Evolutionary conservation across 2,797 vertebrate genomes (phyloP), one percentile per base, ranked within the genome.

Genomic region (Salmo trutta): DNA sequence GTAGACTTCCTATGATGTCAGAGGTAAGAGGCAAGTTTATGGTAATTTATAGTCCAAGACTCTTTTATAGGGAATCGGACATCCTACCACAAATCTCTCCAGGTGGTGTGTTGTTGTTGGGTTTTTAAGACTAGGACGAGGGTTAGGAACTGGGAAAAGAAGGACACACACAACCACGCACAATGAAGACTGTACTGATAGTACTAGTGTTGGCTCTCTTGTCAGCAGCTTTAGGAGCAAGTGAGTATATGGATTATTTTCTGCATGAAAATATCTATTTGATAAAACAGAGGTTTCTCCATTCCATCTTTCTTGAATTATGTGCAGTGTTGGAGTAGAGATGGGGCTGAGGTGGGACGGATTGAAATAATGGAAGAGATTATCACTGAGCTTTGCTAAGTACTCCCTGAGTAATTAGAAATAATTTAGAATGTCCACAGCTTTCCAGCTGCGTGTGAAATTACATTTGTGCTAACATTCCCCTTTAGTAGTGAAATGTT

Each of bases 11-110:
- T 52, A 5, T 94, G 91, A 93, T 47, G 41, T 94, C 89, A 93
- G 88, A 82, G 82, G 75, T 78, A 78, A 88, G 81, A 90, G 91
- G 89, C 82, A 89, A 88, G 88, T 75, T 87, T 95, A 95, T 95
- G 95, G 86, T 95, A 95, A 96, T 93, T 80, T 88, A 81, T 27
- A 74, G 79, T 78, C 81, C 59, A 78, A 72, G 77, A 36, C 83
- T 83, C 73, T 88, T 91, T 93, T 94, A 93, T 93, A 93, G 85
- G 84, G 84, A 59, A 81, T 36, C 77, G 85, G 81, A 76, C 77
- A 73, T 78, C 82, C 24, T 83, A 71, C 41, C 21, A 52, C 47
- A 66, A 79, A 77, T 92, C 86, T 88, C 72, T 89, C 27, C 77
- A 54, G 82, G 75, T 87, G 79, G 82, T 86, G 81, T 79, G 79